A percentile compares a stretch with the other conserved stretches of the same genome.
Conservation (phyloP, 2,888 invertebrate genomes). For the Drosophila neutralis region DNA sequence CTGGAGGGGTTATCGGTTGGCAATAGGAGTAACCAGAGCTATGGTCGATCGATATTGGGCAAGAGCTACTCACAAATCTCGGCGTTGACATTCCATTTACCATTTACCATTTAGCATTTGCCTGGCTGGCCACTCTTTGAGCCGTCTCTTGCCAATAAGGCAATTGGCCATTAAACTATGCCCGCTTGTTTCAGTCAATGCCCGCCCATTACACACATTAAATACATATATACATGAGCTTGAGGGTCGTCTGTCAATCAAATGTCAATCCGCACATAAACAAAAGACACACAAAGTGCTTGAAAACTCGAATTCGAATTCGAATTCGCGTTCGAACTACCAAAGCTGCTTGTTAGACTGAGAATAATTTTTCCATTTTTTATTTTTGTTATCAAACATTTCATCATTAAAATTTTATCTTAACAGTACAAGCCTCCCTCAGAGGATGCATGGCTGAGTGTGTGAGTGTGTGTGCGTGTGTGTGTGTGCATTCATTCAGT, state of each 20-base stretch:
- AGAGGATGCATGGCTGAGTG: not conserved
- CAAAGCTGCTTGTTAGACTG: not conserved
- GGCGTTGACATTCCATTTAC: not conserved
- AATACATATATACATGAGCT: not conserved
- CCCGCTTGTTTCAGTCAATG: not conserved
- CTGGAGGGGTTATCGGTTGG: not conserved
- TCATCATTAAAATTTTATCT: too few species aligned
- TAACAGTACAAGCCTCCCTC: conserved; percentile 16
- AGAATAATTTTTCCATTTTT: not conserved
- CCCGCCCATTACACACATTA: conserved; percentile 1
- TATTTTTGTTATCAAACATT: not conserved
- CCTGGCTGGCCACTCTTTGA: not conserved
- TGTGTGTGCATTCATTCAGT: conserved; percentile 16
- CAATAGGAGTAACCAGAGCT: not conserved
- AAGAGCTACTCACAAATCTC: not conserved
- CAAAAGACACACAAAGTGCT: not conserved
- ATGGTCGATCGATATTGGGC: not conserved
- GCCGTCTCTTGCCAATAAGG: not conserved
- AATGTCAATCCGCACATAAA: not conserved
- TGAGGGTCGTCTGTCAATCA: not conserved
- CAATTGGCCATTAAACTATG: not conserved
- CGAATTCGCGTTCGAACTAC: too few species aligned
- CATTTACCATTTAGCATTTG: not conserved
- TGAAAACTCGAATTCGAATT: not conserved
- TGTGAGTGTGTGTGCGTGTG: not conserved